Evolutionary conservation across 2,797 vertebrate species (phyloP), one percentile per base, ranked within the genome.

Genomic region (Crocidura indochinensis): DNA sequence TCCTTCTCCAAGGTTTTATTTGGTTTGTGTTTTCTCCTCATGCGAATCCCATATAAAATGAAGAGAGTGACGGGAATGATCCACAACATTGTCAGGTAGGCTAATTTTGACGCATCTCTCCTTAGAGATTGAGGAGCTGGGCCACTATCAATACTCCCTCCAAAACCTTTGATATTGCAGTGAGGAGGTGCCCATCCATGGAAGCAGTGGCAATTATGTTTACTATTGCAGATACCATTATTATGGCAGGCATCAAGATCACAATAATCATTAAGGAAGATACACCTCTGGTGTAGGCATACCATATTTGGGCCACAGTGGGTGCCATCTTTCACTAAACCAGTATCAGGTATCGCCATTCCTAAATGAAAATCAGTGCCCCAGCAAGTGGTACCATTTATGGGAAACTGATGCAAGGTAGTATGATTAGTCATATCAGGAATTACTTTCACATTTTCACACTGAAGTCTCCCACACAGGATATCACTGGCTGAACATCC

Each of bases 71-170:
- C 75, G 87, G 44, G 67, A 83, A 74, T 64, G 79, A 87, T 2
- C 44, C 62, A 72, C 64, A 69, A 69, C 27, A 44, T 51, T 24
- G 1, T 46, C 9, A 75, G 46, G 7, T 6, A 65, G 64, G 6
- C 12, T 12, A 24, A 2, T 5, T 29, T 46, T 2, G 2, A 2
- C 10, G 10, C 6, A 2, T 6, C 49, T 44, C 5, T 6, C 0
- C 22, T 4, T 2, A 0, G 27, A 0, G 8, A 26, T 31, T 20
- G 0, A 56, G 88, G 87, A 92, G 95, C 62, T 10, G 97, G 97
- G 5, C 95, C 96, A 2, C 96, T 97, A 73, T 96, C 94, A 65
- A 24, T 22, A 72, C 96, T 96, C 8, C 96, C 96, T 73, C 96
- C 96, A 27, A 53, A 53, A 27, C 96, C 95, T 71, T 60, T 6